These are phyloP conservation scores for Hyaena hyaena DNA, from an alignment of 2,113 vertebrate genomes.

Conservation along the genomic window DNA sequence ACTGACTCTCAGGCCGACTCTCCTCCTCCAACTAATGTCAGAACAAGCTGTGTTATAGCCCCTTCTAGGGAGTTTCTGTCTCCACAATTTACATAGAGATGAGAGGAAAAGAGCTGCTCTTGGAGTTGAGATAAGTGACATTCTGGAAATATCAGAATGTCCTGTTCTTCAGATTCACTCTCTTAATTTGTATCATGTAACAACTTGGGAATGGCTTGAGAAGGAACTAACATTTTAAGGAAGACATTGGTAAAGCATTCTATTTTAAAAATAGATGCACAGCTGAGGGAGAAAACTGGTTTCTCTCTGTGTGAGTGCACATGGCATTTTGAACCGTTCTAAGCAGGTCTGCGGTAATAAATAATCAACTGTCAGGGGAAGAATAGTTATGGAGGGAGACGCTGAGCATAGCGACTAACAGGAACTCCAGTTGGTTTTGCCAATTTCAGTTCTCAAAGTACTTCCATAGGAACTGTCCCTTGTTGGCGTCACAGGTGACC, in stretches of 20 bases:
- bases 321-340: slow-evolving; percentile 39
- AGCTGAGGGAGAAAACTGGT: slow-evolving; percentile 47
- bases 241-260: slow-evolving; percentile 48
- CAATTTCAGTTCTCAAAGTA: not conserved
- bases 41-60: not conserved
- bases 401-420: not conserved
- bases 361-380: not conserved
- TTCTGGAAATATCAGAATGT: slow-evolving; percentile 73
- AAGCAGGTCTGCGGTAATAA: not conserved
- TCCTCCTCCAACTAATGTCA: not conserved
- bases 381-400: not conserved
- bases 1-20: not conserved
- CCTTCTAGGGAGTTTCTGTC: slow-evolving; percentile 35
- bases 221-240: slow-evolving; percentile 72
- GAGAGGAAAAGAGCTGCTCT: slow-evolving; percentile 20
- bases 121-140: slow-evolving; percentile 56
- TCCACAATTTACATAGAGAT: slow-evolving; percentile 11
- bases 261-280: slow-evolving; percentile 68
- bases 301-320: slow-evolving; percentile 1
- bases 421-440: not conserved
- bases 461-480: not conserved
- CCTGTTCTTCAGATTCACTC: slow-evolving; percentile 53
- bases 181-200: slow-evolving; percentile 64
- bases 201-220: slow-evolving; percentile 40
- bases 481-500: not conserved